Evolutionary conservation across 2,113 vertebrate genomes (phyloP).

Genomic region (Cromileptes altivelis): DNA sequence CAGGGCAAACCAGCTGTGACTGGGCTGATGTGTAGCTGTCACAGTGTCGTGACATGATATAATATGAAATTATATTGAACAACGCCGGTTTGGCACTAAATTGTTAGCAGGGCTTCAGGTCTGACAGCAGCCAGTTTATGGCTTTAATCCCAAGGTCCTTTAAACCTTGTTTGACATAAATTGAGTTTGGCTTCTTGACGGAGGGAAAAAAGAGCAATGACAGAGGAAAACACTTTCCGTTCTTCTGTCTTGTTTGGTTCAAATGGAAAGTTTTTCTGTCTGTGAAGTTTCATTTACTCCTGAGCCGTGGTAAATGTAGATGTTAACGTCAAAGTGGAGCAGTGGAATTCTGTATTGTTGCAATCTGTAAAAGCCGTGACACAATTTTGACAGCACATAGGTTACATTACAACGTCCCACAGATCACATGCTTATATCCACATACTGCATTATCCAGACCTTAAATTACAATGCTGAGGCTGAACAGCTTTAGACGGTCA

Average conservation of each 20-base stretch:
- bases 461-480: slow-evolving; percentile 61
- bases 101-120: slow-evolving; percentile 98
- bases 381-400: not conserved
- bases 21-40: slow-evolving; percentile 94
- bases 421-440: slow-evolving; percentile 25
- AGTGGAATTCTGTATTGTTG: not conserved
- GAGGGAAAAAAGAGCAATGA: slow-evolving; percentile 74
- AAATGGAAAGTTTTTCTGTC: slow-evolving; percentile 87
- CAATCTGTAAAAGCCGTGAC: not conserved
- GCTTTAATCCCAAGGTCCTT: slow-evolving; percentile 99
- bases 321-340: slow-evolving; percentile 53
- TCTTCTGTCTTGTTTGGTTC: slow-evolving; percentile 90
- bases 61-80: slow-evolving; percentile 99
- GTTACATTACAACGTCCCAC: slow-evolving; percentile 4
- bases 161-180: slow-evolving; percentile 99
- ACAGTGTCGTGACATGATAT: slow-evolving; percentile 96
- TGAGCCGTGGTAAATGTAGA: slow-evolving; percentile 53
- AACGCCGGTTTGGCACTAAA: slow-evolving; percentile 98
- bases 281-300: slow-evolving; percentile 66
- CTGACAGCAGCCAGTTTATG: slow-evolving; percentile 99
- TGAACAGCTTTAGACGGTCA: slow-evolving; percentile 69
- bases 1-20: slow-evolving; percentile 98
- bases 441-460: slow-evolving; percentile 21
- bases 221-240: slow-evolving; percentile 84
- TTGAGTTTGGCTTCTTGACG: slow-evolving; percentile 96